phyloP scores from a whole-genome alignment of 2,113 vertebrate genomes.

The Montifringilla adamsi region DNA sequence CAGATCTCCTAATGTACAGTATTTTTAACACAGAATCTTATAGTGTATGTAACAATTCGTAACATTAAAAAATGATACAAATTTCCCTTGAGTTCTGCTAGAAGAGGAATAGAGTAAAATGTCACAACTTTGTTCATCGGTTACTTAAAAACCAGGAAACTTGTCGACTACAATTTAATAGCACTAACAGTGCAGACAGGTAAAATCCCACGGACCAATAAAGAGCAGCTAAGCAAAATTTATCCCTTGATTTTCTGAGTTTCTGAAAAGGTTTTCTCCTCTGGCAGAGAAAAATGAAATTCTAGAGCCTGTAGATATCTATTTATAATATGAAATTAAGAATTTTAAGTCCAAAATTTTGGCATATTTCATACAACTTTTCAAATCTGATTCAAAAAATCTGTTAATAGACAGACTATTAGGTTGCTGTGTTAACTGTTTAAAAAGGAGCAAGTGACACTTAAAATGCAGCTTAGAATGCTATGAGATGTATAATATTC shows the following conservation, averaged over 20 bases:
- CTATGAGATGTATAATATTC: conserved; percentile 78
- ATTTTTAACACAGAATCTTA: conserved; percentile 62
- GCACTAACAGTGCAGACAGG: conserved; percentile 18
- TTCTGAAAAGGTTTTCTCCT: conserved; percentile 50
- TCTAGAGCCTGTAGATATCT: conserved; percentile 74
- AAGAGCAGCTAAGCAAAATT: conserved; percentile 46
- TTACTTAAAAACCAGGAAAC: conserved; percentile 3
- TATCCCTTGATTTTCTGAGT: conserved; percentile 6
- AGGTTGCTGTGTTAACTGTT: conserved; percentile 54
- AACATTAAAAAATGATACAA: conserved; percentile 12
- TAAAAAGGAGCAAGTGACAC: conserved; percentile 53
- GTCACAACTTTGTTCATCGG: neutral
- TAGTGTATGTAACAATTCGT: conserved; percentile 25
- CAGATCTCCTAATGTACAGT: conserved; percentile 66
- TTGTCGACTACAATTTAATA: neutral
- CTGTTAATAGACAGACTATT: conserved; percentile 36
- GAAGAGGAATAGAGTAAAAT: neutral
- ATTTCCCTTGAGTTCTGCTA: conserved; percentile 34
- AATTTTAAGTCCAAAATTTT: conserved; percentile 51
- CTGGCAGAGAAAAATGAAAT: conserved; percentile 54
- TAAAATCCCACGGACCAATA: conserved; percentile 30
- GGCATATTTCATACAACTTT: conserved; percentile 40
- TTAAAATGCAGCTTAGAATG: conserved; percentile 59
- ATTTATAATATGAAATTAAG: conserved; percentile 73
- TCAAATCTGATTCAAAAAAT: conserved; percentile 30